Conservation (phyloP, 2,888 invertebrate genomes). For the Drosophila borealis region DNA sequence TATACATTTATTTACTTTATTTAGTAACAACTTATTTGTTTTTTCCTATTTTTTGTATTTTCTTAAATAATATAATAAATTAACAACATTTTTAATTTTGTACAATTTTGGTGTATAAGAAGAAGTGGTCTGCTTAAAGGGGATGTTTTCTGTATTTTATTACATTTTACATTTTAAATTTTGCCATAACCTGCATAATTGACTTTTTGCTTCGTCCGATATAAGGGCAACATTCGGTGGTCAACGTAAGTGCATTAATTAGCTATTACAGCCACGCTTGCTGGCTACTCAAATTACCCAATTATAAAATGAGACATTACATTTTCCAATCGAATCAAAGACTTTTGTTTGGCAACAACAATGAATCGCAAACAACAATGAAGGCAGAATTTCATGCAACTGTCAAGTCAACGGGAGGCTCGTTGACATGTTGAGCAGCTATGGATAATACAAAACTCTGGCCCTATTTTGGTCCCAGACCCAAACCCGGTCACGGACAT, state of each 20-base stretch:
- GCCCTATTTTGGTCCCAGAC: not conserved
- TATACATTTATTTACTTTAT: no score
- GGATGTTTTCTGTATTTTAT: no score
- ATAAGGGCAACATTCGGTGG: not conserved
- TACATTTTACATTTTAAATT: no score
- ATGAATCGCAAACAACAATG: slow-evolving; percentile 56
- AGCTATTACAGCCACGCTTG: slow-evolving; percentile 55
- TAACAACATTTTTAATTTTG: no score
- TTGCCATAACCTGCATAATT: not conserved
- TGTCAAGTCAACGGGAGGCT: slow-evolving; percentile 70
- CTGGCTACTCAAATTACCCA: slow-evolving; percentile 72
- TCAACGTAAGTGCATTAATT: slow-evolving; percentile 48
- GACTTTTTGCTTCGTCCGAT: not conserved
- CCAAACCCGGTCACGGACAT: slow-evolving; percentile 42
- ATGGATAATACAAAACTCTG: slow-evolving; percentile 45
- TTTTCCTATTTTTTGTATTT: no score
- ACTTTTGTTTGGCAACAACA: slow-evolving; percentile 62
- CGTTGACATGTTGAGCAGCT: slow-evolving; percentile 62
- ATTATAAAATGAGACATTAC: slow-evolving; percentile 61
- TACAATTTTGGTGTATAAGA: no score
- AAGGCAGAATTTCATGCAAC: slow-evolving; percentile 65
- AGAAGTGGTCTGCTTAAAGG: no score
- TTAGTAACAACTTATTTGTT: no score
- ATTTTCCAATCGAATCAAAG: slow-evolving; percentile 38
- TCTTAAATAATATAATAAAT: no score